Percentiles rank a stretch among this genome's conserved stretches.
Evolutionary conservation across 2,113 vertebrate species (phyloP).

Genomic region (Rhea pennata): DNA sequence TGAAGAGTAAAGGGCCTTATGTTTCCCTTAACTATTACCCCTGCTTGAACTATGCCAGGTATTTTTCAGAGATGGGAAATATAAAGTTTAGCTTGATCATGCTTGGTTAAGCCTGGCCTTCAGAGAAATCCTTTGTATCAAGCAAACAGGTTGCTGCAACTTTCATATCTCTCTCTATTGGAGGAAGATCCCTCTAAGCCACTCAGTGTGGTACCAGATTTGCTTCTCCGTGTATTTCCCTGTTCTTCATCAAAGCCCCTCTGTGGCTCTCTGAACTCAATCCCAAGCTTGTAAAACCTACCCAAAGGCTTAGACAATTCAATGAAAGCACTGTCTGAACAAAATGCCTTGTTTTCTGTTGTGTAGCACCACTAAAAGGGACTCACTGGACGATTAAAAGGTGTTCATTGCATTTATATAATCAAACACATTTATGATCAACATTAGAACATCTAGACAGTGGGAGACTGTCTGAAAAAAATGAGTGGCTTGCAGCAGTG

Average conservation of each 20-base stretch:
- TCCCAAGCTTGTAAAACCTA: not conserved
- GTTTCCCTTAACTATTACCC: not conserved
- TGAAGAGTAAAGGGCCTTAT: not conserved
- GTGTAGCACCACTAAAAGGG: not conserved
- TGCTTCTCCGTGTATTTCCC: not conserved
- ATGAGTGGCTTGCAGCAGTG: not conserved
- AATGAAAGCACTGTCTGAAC: not conserved
- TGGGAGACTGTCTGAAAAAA: not conserved
- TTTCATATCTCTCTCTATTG: not conserved
- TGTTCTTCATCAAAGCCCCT: not conserved
- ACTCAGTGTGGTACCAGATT: not conserved
- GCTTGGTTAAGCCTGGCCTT: not conserved
- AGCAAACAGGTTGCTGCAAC: rapidly evolving
- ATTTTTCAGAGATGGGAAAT: not conserved
- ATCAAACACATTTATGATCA: not conserved
- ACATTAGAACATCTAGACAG: not conserved
- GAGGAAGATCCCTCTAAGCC: not conserved
- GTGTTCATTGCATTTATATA: not conserved
- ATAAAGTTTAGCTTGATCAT: too few relatives aligned
- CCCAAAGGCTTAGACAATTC: not conserved
- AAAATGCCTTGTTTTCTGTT: not conserved
- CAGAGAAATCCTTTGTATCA: not conserved
- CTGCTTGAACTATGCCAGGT: not conserved
- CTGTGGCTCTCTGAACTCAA: not conserved
- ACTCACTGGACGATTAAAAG: not conserved